Evolutionary conservation across 2,113 vertebrate species (phyloP).

Genomic region (Limnothrissa miodon): DNA sequence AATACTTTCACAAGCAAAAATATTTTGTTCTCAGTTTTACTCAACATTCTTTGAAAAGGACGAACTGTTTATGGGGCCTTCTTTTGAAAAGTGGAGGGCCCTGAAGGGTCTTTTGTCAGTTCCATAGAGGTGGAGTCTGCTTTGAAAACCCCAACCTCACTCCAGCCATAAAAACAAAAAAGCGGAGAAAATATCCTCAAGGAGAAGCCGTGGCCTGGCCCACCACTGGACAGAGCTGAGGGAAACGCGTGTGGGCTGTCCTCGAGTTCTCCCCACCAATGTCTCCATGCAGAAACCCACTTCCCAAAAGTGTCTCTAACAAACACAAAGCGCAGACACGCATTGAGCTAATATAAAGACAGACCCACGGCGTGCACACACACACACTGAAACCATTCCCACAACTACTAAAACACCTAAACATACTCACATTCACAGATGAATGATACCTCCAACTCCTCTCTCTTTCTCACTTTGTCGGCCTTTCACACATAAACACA

Average conservation of each 20-base stretch:
- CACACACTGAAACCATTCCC: conserved; percentile 25
- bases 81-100: conserved; percentile 45
- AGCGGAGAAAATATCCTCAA: conserved; percentile 66
- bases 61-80: neutral
- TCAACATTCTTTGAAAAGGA: neutral
- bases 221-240: conserved; percentile 61
- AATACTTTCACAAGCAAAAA: neutral
- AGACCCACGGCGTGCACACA: conserved; percentile 26
- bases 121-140: conserved; percentile 59
- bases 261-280: conserved; percentile 50
- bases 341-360: neutral
- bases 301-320: conserved; percentile 45
- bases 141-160: conserved; percentile 64
- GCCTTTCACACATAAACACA: conserved; percentile 21
- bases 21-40: neutral
- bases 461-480: conserved; percentile 26
- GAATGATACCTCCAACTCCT: neutral
- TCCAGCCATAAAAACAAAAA: conserved; percentile 59
- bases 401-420: conserved; percentile 29
- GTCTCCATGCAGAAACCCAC: conserved; percentile 54
- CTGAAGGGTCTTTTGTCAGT: conserved; percentile 50
- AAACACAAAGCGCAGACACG: conserved; percentile 24
- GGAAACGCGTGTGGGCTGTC: conserved; percentile 66
- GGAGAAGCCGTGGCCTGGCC: conserved; percentile 62
- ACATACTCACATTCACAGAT: conserved; percentile 18